phyloP scores from a whole-genome alignment of 2,888 invertebrate genomes.

The Caenorhabditis imperialis region DNA sequence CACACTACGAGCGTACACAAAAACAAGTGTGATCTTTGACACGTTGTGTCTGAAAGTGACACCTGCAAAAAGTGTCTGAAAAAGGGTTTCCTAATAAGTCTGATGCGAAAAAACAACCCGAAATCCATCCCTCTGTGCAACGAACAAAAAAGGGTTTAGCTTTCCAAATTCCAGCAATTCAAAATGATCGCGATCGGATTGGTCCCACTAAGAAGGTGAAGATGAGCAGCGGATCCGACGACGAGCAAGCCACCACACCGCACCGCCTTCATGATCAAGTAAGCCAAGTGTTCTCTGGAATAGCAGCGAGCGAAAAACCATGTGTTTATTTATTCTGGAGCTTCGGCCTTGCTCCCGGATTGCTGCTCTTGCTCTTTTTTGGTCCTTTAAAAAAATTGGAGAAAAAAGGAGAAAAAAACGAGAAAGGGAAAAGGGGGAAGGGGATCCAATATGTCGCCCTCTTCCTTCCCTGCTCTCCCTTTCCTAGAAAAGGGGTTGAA shows the following conservation, averaged over 20 bases:
- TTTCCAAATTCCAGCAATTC: slow-evolving; percentile 73
- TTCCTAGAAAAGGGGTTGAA: too few species aligned
- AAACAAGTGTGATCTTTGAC: too few species aligned
- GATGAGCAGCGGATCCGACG: slow-evolving; percentile 67
- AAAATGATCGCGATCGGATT: slow-evolving; percentile 77
- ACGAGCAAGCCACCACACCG: slow-evolving; percentile 66
- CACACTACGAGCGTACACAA: background rate
- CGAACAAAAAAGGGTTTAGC: slow-evolving; percentile 43
- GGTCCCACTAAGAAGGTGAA: slow-evolving; percentile 76
- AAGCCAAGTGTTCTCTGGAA: slow-evolving; percentile 23
- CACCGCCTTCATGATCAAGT: slow-evolving; percentile 65
- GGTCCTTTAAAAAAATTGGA: too few species aligned
- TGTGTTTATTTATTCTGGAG: slow-evolving; percentile 28
- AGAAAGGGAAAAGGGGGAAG: background rate
- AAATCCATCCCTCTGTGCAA: slow-evolving; percentile 6
- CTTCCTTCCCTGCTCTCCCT: too few species aligned
- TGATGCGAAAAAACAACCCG: slow-evolving; percentile 4
- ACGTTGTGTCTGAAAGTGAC: too few species aligned
- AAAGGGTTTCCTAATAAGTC: slow-evolving; percentile 1
- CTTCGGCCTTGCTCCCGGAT: slow-evolving; percentile 1
- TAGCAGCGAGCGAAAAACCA: background rate
- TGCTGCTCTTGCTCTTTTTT: too few species aligned
- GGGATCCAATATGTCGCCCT: slow-evolving; percentile 27
- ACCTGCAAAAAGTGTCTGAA: too few species aligned
- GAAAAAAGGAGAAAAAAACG: too few species aligned